Evolutionary conservation across 2,888 invertebrate species (phyloP).

Genomic region (Trimorus sp.): DNA sequence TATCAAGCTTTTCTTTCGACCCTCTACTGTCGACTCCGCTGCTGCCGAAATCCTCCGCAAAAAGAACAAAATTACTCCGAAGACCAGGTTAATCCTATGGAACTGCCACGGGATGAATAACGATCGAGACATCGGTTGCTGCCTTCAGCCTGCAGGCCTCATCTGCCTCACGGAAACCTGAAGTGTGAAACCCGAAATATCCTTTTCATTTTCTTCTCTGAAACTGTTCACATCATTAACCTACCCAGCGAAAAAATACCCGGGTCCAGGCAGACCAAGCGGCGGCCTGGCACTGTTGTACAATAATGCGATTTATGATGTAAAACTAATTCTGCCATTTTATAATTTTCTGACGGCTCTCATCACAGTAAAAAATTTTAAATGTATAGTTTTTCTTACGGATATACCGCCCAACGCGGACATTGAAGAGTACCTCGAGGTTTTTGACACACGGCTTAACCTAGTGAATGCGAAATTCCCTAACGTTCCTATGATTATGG

Average conservation of each 20-base stretch:
- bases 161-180: not conserved
- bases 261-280: slow-evolving; percentile 1
- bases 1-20: no score
- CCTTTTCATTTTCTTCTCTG: not conserved
- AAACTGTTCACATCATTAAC: not conserved
- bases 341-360: not conserved
- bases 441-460: not conserved
- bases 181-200: not conserved
- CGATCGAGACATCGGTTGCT: not conserved
- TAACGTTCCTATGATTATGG: not conserved
- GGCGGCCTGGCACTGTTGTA: not conserved
- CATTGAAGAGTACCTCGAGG: not conserved
- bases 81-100: not conserved
- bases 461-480: not conserved
- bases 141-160: not conserved
- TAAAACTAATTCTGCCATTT: not conserved
- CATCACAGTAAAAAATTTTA: not conserved
- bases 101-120: slow-evolving; percentile 2
- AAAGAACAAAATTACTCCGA: not conserved
- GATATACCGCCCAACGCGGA: not conserved
- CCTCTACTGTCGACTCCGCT: not conserved
- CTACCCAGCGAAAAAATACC: not conserved
- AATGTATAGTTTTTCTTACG: not conserved
- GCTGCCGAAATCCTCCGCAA: no score
- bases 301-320: not conserved